Conservation (phyloP, 1,140 invertebrate species). For the Nephila pilipes region DNA sequence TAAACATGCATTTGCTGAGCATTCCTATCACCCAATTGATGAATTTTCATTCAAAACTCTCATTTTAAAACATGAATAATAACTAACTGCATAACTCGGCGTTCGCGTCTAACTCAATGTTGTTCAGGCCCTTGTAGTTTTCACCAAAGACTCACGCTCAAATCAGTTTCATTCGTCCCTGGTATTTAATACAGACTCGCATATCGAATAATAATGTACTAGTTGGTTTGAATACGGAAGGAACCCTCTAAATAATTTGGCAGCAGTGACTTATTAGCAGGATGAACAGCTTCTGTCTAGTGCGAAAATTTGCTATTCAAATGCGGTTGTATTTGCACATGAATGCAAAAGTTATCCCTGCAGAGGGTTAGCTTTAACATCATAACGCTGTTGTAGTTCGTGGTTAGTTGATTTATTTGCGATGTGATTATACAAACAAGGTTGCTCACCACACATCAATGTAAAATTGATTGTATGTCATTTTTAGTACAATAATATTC, state of each 20-base stretch:
- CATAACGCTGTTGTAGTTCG: not conserved
- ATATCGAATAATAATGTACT: conserved; percentile 43
- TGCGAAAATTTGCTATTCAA: conserved; percentile 25
- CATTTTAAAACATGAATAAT: conserved; percentile 39
- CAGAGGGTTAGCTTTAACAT: not conserved
- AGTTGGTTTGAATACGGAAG: conserved; percentile 5
- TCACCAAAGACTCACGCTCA: not conserved
- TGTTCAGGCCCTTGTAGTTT: not conserved
- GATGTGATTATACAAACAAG: conserved; percentile 3
- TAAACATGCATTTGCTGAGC: conserved; percentile 1
- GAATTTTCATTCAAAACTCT: conserved; percentile 24
- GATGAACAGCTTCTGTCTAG: conserved; percentile 22
- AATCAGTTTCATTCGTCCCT: conserved; percentile 21
- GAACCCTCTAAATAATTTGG: conserved; percentile 44
- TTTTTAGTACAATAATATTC: not conserved
- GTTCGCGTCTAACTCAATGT: not conserved
- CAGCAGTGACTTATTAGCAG: conserved; percentile 30
- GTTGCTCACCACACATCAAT: not conserved
- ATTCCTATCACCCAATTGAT: conserved; percentile 21
- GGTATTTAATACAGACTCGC: conserved; percentile 10
- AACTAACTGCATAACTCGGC: not conserved
- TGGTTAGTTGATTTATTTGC: conserved; percentile 5
- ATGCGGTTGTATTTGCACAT: conserved; percentile 28
- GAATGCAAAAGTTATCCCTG: conserved; percentile 36
- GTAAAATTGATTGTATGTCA: not conserved